These are phyloP conservation scores for Bombus confusus DNA, from an alignment of 1,140 invertebrate species.

Conservation along the genomic window DNA sequence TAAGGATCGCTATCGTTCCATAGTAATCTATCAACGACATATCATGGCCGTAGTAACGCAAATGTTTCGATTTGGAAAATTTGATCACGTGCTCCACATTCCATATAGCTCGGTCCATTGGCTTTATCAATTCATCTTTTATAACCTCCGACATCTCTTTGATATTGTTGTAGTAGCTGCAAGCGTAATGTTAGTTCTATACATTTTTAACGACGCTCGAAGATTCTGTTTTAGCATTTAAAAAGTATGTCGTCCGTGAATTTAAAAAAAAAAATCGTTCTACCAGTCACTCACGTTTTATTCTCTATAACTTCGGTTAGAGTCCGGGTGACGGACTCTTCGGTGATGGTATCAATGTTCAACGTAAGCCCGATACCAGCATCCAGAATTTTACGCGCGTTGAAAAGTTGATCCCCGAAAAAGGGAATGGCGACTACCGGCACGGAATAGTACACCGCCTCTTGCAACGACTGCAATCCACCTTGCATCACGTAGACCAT, in stretches of 20 bases:
- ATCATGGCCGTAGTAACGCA: constrained; percentile 74
- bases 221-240: not conserved
- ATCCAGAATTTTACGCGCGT: constrained; percentile 76
- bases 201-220: not conserved
- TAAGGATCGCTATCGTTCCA: constrained; percentile 8
- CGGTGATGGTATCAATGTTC: constrained; percentile 72
- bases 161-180: constrained; percentile 74
- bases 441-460: constrained; percentile 83
- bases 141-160: constrained; percentile 73
- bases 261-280: not conserved
- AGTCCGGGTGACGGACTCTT: constrained; percentile 64
- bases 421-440: constrained; percentile 83
- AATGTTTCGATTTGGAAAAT: constrained; percentile 78
- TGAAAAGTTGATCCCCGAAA: constrained; percentile 81
- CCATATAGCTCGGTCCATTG: constrained; percentile 78
- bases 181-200: constrained; percentile 33
- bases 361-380: constrained; percentile 75
- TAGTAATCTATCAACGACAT: constrained; percentile 72
- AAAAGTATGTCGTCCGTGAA: not conserved
- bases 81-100: constrained; percentile 82
- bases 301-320: constrained; percentile 74
- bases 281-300: constrained; percentile 68
- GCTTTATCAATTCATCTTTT: constrained; percentile 75
- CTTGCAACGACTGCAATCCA: constrained; percentile 83
- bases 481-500: constrained; percentile 84